phyloP scores from a whole-genome alignment of 1,140 invertebrate species.

The Zaprionus vittiger region DNA sequence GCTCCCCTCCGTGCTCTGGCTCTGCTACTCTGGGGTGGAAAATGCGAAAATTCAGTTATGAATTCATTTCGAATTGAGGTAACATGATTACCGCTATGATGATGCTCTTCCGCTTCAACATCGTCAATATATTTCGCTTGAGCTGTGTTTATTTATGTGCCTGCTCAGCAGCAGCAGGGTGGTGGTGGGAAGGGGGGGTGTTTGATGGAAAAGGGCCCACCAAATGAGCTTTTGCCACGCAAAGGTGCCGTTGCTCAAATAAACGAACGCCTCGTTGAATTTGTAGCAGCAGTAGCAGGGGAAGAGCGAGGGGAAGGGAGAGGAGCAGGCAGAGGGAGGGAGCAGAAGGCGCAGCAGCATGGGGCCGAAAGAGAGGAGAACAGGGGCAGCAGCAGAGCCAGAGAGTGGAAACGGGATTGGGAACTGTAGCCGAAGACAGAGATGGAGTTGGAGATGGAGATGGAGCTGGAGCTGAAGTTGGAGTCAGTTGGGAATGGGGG shows the following conservation, averaged over 20 bases:
- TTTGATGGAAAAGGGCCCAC: neutral
- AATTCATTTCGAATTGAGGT: constrained; percentile 84
- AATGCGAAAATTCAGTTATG: constrained; percentile 84
- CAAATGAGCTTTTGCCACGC: constrained; percentile 79
- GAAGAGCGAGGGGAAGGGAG: neutral
- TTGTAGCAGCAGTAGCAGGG: constrained; percentile 36
- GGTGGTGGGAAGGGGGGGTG: neutral
- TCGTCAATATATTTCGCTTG: constrained; percentile 80
- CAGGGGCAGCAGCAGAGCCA: neutral
- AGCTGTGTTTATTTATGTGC: constrained; percentile 79
- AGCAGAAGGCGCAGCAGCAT: neutral
- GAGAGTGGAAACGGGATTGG: neutral
- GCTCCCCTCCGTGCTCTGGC: neutral
- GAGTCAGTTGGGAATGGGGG: neutral
- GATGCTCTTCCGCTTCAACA: constrained; percentile 80
- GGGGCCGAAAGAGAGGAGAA: neutral
- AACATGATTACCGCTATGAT: constrained; percentile 84
- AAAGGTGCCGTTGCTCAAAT: constrained; percentile 78
- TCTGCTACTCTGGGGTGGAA: constrained; percentile 39
- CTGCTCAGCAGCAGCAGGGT: neutral
- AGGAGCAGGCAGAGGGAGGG: neutral
- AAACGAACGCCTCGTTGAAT: constrained; percentile 78
- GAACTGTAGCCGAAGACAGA: neutral
- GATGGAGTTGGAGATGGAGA: neutral
- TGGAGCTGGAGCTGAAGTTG: constrained; percentile 9